Percentiles rank a stretch among this genome's conserved stretches.
Evolutionary conservation across 2,797 vertebrate genomes (phyloP).

Genomic region (Channallabes apus): DNA sequence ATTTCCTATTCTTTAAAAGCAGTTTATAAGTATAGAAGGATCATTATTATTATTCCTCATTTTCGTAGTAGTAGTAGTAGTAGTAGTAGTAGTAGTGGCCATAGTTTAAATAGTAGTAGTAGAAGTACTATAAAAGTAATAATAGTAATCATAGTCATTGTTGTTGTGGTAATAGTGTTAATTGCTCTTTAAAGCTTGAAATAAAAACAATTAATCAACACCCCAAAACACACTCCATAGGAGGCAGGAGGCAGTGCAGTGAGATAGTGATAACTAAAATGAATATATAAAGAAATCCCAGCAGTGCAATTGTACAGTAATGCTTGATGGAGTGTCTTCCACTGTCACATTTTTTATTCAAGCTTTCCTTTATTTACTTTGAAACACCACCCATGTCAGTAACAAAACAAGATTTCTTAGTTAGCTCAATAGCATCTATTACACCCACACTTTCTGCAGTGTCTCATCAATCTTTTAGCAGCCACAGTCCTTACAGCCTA

Average conservation of each 20-base stretch:
- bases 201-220: slow-evolving; percentile 6
- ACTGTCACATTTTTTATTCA: slow-evolving; percentile 14
- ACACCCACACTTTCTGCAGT: slow-evolving; percentile 22
- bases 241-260: background rate
- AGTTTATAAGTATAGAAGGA: background rate
- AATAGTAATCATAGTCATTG: no score
- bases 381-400: slow-evolving; percentile 3
- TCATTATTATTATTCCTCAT: background rate
- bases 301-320: background rate
- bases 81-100: background rate
- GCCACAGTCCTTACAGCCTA: slow-evolving; percentile 31
- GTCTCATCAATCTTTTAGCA: slow-evolving; percentile 49
- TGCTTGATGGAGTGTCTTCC: slow-evolving; percentile 14
- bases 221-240: background rate
- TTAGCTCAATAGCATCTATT: slow-evolving; percentile 27
- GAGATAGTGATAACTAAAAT: background rate
- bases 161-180: background rate
- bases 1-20: background rate
- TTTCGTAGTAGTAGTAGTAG: background rate
- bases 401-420: slow-evolving; percentile 24
- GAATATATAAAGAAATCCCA: background rate
- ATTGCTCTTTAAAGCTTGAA: background rate
- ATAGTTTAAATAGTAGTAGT: background rate
- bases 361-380: slow-evolving; percentile 20
- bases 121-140: background rate